A percentile compares a stretch with the other conserved stretches of the same genome.
phyloP scores from a whole-genome alignment of 2,888 invertebrate genomes.

The Bellardia pandia region DNA sequence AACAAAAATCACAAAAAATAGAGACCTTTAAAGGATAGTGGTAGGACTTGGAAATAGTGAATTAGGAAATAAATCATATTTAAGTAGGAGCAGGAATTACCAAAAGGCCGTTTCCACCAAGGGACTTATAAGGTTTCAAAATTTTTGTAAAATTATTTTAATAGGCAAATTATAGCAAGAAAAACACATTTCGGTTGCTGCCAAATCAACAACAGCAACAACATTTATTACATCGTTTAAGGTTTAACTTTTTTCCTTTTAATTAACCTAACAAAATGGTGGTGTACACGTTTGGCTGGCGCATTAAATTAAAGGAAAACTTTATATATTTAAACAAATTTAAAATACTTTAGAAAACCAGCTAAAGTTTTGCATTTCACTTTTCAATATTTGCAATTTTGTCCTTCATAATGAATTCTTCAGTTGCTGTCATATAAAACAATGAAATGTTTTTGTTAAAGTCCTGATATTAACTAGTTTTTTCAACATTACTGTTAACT shows the following conservation, averaged over 20 bases:
- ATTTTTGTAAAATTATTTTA: not conserved
- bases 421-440: too few relatives aligned
- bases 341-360: slow-evolving; percentile 71
- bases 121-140: not conserved
- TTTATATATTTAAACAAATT: not conserved
- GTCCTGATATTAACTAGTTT: too few relatives aligned
- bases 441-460: too few relatives aligned
- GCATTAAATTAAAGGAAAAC: not conserved
- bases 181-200: slow-evolving; percentile 13
- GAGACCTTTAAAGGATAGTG: slow-evolving; percentile 60
- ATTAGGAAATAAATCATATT: slow-evolving; percentile 13
- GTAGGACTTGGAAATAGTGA: slow-evolving; percentile 21
- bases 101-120: slow-evolving; percentile 52
- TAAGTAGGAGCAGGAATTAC: slow-evolving; percentile 31
- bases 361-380: slow-evolving; percentile 64
- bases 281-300: not conserved
- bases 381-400: not conserved
- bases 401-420: too few relatives aligned
- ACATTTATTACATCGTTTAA: slow-evolving; percentile 11
- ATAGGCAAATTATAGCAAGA: not conserved
- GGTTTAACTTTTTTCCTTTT: slow-evolving; percentile 9
- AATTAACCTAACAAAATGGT: slow-evolving; percentile 31
- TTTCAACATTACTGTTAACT: too few relatives aligned
- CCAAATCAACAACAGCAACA: not conserved
- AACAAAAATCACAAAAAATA: slow-evolving; percentile 63